phyloP scores from a whole-genome alignment of 2,113 vertebrate species.

The Pteruthius melanotis region DNA sequence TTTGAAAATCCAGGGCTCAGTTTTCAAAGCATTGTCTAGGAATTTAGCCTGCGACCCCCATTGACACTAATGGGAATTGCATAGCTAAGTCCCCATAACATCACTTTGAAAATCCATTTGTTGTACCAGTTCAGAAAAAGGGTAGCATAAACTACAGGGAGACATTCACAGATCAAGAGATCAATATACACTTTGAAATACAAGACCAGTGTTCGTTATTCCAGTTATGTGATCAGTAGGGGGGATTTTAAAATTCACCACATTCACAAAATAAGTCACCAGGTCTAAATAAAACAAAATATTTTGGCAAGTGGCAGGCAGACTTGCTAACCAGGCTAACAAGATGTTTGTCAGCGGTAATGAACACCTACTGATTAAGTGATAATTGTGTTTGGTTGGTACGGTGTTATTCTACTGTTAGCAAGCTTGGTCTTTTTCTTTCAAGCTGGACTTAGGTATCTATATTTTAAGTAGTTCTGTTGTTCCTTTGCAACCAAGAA shows the following conservation, averaged over 20 bases:
- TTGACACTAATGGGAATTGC: constrained; percentile 60
- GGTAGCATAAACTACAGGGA: neutral
- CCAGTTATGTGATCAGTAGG: constrained; percentile 13
- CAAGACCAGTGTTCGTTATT: neutral
- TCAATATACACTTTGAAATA: constrained; percentile 53
- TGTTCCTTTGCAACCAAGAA: neutral
- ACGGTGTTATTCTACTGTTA: neutral
- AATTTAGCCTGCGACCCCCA: constrained; percentile 63
- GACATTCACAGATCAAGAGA: constrained; percentile 15
- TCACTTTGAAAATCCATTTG: constrained; percentile 52
- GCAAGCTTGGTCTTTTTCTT: neutral
- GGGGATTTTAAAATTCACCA: constrained; percentile 31
- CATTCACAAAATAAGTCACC: constrained; percentile 35
- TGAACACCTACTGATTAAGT: neutral
- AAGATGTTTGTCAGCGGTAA: constrained; percentile 44
- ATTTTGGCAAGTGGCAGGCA: constrained; percentile 59
- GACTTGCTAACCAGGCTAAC: constrained; percentile 47
- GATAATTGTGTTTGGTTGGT: constrained; percentile 19
- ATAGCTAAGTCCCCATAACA: constrained; percentile 40
- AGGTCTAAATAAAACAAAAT: constrained; percentile 62
- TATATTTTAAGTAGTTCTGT: neutral
- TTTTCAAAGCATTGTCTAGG: constrained; percentile 56
- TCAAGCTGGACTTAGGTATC: neutral
- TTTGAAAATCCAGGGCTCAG: constrained; percentile 49
- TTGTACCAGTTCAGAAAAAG: constrained; percentile 22